These are phyloP conservation scores for Eulemur macaco DNA, from an alignment of 2,113 vertebrate species.

Conservation along the genomic window DNA sequence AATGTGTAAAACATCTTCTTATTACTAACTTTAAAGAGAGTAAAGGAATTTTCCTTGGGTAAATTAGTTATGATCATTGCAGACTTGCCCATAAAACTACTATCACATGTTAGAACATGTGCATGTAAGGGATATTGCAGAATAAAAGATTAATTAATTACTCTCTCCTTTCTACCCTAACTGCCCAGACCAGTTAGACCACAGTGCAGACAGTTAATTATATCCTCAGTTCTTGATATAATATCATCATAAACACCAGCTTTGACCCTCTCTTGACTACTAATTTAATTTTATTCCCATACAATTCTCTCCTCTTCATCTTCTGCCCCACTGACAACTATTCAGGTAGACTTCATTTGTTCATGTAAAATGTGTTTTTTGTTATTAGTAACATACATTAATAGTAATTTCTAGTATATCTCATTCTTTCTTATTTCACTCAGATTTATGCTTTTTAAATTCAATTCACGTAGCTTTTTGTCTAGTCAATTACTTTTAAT, in stretches of 20 bases:
- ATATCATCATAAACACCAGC: not conserved
- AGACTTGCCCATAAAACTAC: not conserved
- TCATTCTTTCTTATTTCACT: not conserved
- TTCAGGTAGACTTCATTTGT: not conserved
- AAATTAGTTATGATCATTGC: not conserved
- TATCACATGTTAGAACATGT: not conserved
- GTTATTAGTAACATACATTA: not conserved
- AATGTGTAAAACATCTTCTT: constrained; percentile 53
- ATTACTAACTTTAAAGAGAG: constrained; percentile 50
- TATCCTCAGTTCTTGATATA: not conserved
- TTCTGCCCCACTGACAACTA: not conserved
- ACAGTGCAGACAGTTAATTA: not conserved
- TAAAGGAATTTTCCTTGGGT: not conserved
- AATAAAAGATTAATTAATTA: not conserved
- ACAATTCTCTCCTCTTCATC: not conserved
- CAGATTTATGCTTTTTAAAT: not conserved
- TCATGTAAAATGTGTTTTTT: not conserved
- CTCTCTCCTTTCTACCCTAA: not conserved
- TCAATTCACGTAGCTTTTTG: not conserved
- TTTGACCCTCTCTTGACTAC: not conserved
- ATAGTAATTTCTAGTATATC: not conserved
- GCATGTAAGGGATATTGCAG: not conserved
- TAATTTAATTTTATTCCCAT: not conserved
- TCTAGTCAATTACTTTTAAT: not conserved
- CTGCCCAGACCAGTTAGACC: not conserved